phyloP scores from a whole-genome alignment of 2,113 vertebrate genomes.

The Limanda limanda region DNA sequence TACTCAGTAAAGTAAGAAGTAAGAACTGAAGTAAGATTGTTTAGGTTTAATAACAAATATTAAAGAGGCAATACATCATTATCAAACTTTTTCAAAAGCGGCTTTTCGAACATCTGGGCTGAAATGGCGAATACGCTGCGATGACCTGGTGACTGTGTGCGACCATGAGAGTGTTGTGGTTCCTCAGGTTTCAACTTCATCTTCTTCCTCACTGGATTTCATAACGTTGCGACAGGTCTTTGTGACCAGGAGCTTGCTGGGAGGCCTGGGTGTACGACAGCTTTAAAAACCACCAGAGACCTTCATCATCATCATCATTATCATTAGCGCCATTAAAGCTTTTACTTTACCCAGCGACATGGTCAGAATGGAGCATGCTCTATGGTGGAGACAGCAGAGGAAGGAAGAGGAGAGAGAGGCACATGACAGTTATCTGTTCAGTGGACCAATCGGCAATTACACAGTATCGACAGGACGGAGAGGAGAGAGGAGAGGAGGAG shows the following conservation, averaged over 20 bases:
- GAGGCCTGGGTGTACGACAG: conserved; percentile 83
- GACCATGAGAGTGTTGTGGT: background rate
- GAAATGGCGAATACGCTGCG: background rate
- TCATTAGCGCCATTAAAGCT: conserved; percentile 58
- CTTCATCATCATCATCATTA: conserved; percentile 78
- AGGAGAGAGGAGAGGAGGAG: background rate
- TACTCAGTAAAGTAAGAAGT: background rate
- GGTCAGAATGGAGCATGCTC: conserved; percentile 98
- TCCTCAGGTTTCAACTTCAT: background rate
- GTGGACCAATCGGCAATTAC: conserved; percentile 48
- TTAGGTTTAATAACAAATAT: too few species aligned
- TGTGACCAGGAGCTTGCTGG: conserved; percentile 31
- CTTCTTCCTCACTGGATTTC: background rate
- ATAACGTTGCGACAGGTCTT: background rate
- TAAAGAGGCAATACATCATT: too few species aligned
- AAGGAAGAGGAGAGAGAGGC: conserved; percentile 78
- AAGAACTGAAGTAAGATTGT: too few species aligned
- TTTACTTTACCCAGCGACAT: conserved; percentile 96
- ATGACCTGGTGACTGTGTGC: background rate
- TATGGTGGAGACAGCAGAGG: conserved; percentile 88
- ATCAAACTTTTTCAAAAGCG: too few species aligned
- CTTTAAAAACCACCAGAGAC: conserved; percentile 84
- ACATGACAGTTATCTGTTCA: conserved; percentile 76
- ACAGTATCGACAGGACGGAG: conserved; percentile 20
- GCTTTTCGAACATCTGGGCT: too few species aligned